Evolutionary conservation across 37 sponge, comb jelly and placozoan genomes (phyloP).

Genomic region (Crambe crambe): DNA sequence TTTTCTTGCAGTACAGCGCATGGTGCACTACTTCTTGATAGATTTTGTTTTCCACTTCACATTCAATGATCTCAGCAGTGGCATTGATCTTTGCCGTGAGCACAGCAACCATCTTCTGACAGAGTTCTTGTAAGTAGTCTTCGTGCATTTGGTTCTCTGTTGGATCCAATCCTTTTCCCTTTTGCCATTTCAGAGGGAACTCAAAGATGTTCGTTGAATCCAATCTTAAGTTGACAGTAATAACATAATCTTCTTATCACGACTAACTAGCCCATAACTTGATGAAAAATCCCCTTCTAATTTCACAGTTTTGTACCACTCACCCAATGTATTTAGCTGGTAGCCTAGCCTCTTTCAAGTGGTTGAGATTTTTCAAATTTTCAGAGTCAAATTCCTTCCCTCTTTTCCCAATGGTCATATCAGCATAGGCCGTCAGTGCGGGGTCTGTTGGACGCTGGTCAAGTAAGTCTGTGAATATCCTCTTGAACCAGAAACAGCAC

Average conservation of each 20-base stretch:
- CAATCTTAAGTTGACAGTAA: slow-evolving; percentile 30
- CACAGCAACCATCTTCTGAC: slow-evolving; percentile 4
- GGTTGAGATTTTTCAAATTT: slow-evolving; percentile 48
- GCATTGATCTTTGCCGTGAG: slow-evolving; percentile 26
- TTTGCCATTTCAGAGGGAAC: slow-evolving; percentile 67
- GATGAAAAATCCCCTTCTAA: neutral
- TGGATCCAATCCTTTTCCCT: slow-evolving; percentile 66
- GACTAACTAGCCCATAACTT: neutral
- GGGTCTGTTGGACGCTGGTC: slow-evolving; percentile 55
- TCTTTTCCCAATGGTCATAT: slow-evolving; percentile 40
- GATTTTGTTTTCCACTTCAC: neutral
- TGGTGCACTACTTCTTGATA: slow-evolving; percentile 73
- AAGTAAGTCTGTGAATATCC: slow-evolving; percentile 63
- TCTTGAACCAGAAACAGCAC: slow-evolving; percentile 76
- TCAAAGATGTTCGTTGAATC: slow-evolving; percentile 68
- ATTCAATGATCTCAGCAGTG: slow-evolving; percentile 7
- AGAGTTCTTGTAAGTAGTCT: slow-evolving; percentile 47
- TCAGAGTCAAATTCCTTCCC: slow-evolving; percentile 74
- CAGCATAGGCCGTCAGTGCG: slow-evolving; percentile 29
- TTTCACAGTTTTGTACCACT: neutral
- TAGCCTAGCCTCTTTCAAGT: slow-evolving; percentile 77
- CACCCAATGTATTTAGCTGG: slow-evolving; percentile 83
- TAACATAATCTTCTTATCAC: neutral
- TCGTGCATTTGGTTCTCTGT: slow-evolving; percentile 25
- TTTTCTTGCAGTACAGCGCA: slow-evolving; percentile 42